Percentiles rank a stretch among this genome's conserved stretches.
Conservation (phyloP, 2,888 invertebrate species). For the Chrysopilus asiliformis region DNA sequence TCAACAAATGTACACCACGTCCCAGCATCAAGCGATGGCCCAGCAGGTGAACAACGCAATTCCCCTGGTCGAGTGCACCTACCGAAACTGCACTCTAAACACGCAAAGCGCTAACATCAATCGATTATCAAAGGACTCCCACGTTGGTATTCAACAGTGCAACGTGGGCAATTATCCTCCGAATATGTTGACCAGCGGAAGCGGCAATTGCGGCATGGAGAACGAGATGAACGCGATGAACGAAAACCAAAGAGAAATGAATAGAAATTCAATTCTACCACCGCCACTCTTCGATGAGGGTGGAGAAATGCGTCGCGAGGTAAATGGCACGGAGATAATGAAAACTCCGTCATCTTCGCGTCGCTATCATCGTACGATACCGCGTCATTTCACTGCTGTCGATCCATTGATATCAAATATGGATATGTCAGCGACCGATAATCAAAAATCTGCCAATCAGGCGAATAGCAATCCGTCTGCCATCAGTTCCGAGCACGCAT, state of each 20-base stretch:
- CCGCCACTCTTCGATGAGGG: slow-evolving; percentile 16
- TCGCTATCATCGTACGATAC: slow-evolving; percentile 36
- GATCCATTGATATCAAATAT: slow-evolving; percentile 23
- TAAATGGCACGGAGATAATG: slow-evolving; percentile 11
- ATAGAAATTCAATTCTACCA: slow-evolving; percentile 13
- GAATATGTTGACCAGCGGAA: background rate
- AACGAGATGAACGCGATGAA: background rate
- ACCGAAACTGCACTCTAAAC: slow-evolving; percentile 33
- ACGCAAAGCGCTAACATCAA: slow-evolving; percentile 9
- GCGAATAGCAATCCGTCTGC: too few relatives aligned
- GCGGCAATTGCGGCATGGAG: too few relatives aligned
- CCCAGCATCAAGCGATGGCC: slow-evolving; percentile 3
- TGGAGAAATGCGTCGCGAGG: slow-evolving; percentile 3
- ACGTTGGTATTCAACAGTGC: background rate
- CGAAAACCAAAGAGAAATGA: slow-evolving; percentile 1
- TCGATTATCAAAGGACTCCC: slow-evolving; percentile 5
- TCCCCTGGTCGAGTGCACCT: slow-evolving; percentile 27
- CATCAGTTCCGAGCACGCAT: too few relatives aligned
- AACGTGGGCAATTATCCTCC: slow-evolving; percentile 9
- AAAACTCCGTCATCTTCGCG: slow-evolving; percentile 33
- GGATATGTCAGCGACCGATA: slow-evolving; percentile 3
- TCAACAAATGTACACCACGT: slow-evolving; percentile 10
- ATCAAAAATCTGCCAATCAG: background rate
- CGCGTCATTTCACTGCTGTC: slow-evolving; percentile 33
- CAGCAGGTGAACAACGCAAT: slow-evolving; percentile 9